Evolutionary conservation across 2,888 invertebrate genomes (phyloP), one percentile per base, ranked within the genome.

Genomic region (Barypeithes pellucidus): DNA sequence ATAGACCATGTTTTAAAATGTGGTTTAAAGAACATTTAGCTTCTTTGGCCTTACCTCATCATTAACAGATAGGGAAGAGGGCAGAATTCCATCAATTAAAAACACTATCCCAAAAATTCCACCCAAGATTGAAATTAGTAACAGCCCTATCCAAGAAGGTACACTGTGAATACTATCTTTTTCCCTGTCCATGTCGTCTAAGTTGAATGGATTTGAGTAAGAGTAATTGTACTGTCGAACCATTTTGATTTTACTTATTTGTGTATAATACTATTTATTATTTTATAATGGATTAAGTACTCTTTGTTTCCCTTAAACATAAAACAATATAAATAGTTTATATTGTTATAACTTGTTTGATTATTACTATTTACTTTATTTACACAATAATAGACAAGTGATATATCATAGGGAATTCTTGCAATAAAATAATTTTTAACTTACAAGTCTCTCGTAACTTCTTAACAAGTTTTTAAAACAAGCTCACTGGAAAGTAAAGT

Each of bases 31-130:
- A n/a, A n/a, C n/a, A n/a, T n/a, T n/a, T n/a, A n/a, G n/a, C n/a
- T n/a, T n/a, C n/a, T n/a, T n/a, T n/a, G n/a, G n/a, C n/a, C 20
- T 70, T 70, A 65, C 65, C 45, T 70, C 70, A 47, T 65, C 65
- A 43, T 8, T 16, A 12, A 65, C 18, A 33, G 33, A 41, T 41
- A 70, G 22, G 57, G 63, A 41, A 39, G 65, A 65, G 1, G 70
- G 70, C 22, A 70, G 22, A 11, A 63, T 45, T 43, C 24, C 43
- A 65, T 65, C 63, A 14, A 57, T 33, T 29, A 70, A n/a, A 65
- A 36, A 70, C 12, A 65, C 70, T 33, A 62, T 11, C 2, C 70
- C 70, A 45, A 70, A 70, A 36, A 70, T 4, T 47, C 52, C 41
- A 39, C 54, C 4, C 2, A 70, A 43, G 18, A n/a, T 24, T 14